A percentile compares a stretch with the other conserved stretches of the same genome.
phyloP scores from a whole-genome alignment of 2,888 invertebrate species.

The Ormyrus pomaceus region DNA sequence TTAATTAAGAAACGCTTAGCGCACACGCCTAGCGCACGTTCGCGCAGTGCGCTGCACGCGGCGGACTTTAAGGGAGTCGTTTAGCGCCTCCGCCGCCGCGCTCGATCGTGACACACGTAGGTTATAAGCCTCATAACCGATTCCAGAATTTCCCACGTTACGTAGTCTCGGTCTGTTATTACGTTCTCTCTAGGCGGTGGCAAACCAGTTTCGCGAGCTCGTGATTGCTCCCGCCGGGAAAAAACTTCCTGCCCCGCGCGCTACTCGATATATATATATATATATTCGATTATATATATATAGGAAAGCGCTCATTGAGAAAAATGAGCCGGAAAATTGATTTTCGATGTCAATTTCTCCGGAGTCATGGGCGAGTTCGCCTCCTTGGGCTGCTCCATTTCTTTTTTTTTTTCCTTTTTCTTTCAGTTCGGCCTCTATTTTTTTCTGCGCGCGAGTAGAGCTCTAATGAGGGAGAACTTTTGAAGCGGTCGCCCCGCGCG shows the following conservation, averaged over 20 bases:
- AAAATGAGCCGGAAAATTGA: constrained; percentile 56
- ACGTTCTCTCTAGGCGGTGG: constrained; percentile 25
- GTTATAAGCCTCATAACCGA: constrained; percentile 29
- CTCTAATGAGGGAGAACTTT: constrained; percentile 43
- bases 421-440: neutral
- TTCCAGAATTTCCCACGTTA: constrained; percentile 53
- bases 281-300: constrained; percentile 23
- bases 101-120: neutral
- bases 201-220: constrained; percentile 42
- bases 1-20: constrained; percentile 41
- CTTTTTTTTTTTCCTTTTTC: neutral
- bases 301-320: constrained; percentile 34
- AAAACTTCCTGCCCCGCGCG: constrained; percentile 46
- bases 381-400: neutral
- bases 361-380: constrained; percentile 14
- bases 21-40: neutral
- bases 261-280: neutral
- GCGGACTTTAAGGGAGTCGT: neutral
- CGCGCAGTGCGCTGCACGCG: neutral
- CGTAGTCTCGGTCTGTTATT: constrained; percentile 30
- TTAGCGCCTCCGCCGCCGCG: neutral
- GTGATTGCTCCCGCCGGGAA: constrained; percentile 20
- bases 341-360: constrained; percentile 50
- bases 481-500: neutral
- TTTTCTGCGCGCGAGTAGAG: neutral